Evolutionary conservation across 1,140 invertebrate genomes (phyloP).

Genomic region (Aphis craccivora): DNA sequence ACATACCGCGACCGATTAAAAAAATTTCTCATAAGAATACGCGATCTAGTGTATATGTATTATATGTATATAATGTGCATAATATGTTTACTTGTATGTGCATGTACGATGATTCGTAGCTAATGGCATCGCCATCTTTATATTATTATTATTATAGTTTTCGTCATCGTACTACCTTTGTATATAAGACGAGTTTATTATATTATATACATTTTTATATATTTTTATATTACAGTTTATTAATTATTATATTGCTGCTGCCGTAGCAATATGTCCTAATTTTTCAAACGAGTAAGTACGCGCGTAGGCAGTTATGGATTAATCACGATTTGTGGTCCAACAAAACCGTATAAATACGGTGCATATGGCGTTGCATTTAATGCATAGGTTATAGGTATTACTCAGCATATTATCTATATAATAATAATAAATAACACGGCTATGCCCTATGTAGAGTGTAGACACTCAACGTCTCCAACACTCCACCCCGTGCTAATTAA

Average conservation of each 20-base stretch:
- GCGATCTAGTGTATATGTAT: neutral
- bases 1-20: neutral
- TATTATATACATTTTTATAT: neutral
- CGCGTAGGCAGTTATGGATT: neutral
- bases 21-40: conserved; percentile 12
- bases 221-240: neutral
- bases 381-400: neutral
- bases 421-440: neutral
- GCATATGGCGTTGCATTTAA: neutral
- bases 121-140: neutral
- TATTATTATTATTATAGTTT: neutral
- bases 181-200: neutral
- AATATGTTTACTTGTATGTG: neutral
- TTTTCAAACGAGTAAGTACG: neutral
- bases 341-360: neutral
- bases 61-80: neutral
- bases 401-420: neutral
- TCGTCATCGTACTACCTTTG: neutral
- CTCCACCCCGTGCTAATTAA: neutral
- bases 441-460: neutral
- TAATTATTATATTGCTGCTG: neutral
- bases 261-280: neutral
- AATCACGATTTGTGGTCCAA: neutral
- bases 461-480: neutral
- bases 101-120: neutral